Base-by-base conservation (phyloP, 2,888 invertebrate species). In the Amphipoea lucens region DNA sequence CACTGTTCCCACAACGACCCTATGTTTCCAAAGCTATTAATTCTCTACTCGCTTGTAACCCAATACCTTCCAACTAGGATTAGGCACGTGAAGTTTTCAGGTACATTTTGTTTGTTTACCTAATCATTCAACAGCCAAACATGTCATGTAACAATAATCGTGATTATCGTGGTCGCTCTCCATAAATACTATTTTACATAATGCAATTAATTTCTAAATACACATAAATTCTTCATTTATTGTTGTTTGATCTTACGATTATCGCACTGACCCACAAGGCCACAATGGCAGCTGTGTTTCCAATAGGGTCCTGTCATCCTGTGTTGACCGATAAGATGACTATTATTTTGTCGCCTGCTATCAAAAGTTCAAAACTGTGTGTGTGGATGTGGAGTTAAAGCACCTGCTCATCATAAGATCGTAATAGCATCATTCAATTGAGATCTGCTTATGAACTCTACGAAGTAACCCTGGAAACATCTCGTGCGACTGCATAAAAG, bases 271-370 rank as follows among this genome's bases (percentile, higher is more conserved):
- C 72, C 40, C 54, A 48, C 67, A 74, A 71, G 48, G 42, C 45
- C 62, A 67, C 87, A 83, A 71, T 65, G n/a, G n/a, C 40, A 54
- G n/a, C 29, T 71, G 62, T 83, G 74, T 84, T 65, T 51, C 3
- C 65, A 62, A 54, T 48, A 23, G n/a, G 63, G 63, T 63, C 54
- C 40, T 78, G 54, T 29, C 67, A 78, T 65, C 67, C 78, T 78
- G 67, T 74, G 12, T 14, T 40, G 29, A 60, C 23, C n/a, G 78
- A 67, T 80, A 83, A 83, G 62, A 65, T 36, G 40, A 20, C 60
- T 74, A 71, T 85, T 71, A 74, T 74, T 66, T 62, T 68, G 83
- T 86, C 60, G 29, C 40, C 20, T 14, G 17, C 20, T 73, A 60
- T 82, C 62, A 67, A 54, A 70, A 71, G 42, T 70, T 82, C 51